Evolutionary conservation across 2,797 vertebrate genomes (phyloP), one percentile per base, ranked within the genome.

Genomic region (Leptodactylus fallax): DNA sequence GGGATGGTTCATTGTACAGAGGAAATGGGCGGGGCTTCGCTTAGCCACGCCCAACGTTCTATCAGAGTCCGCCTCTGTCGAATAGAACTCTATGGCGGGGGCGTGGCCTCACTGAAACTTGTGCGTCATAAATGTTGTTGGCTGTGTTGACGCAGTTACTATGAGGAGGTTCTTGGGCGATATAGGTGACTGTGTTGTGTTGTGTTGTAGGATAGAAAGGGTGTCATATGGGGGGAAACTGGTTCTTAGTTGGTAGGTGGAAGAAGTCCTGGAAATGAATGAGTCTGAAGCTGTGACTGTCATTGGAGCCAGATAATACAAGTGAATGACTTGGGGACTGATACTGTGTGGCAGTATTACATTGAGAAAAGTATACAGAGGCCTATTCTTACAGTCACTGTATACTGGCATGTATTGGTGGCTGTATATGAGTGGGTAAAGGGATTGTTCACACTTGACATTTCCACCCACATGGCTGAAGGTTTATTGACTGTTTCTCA

Each of bases 1-100:
- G 84, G 76, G 69, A 51, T 49, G 72, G 58, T 49, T 36, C 67
- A 82, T 77, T 84, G 81, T 72, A 69, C 27, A 80, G 76, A 23
- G 36, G 78, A 77, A 53, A n/a, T 27, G 51, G 55, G 79, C 67
- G 49, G 51, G 78, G 9, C 0, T 36, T 10, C 0, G 13, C 4
- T 8, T 6, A 2, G 25, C 56, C 25, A 53, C 77, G 79, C 78
- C 85, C 78, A 8, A 3, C 19, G 13, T 2, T 19, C 5, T 13
- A 4, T 0, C 6, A 0, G 17, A 56, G 58, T n/a, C 84, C 49
- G 25, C 79, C 55, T 21, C 21, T 36, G 36, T 76, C 56, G 6
- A 45, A 19, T 49, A 4, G n/a, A 53, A 27, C 0, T 16, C 11
- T 58, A 71, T 55, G 45, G 51, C 11, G 10, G 67, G 23, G 69